phyloP scores from a whole-genome alignment of 2,113 vertebrate species.

The Gulo gulo region DNA sequence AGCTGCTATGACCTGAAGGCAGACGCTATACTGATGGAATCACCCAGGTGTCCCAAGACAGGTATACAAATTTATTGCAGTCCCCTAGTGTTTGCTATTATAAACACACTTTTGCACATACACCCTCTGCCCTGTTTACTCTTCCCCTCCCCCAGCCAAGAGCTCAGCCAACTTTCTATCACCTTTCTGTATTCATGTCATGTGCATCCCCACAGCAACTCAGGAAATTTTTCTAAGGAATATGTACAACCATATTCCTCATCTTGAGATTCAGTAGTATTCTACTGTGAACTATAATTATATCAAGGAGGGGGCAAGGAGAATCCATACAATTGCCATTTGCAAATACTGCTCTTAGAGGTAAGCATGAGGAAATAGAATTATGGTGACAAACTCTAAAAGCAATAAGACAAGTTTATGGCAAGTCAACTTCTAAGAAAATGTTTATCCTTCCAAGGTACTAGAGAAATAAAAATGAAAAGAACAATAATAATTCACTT shows the following conservation, averaged over 20 bases:
- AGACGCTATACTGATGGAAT: too few species aligned
- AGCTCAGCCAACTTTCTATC: not conserved
- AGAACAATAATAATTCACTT: not conserved
- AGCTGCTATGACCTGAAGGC: too few species aligned
- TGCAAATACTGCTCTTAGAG: not conserved
- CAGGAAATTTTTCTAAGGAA: not conserved
- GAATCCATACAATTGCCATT: not conserved
- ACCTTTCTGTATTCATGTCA: not conserved
- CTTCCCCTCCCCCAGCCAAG: not conserved
- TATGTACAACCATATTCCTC: not conserved
- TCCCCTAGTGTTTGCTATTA: not conserved
- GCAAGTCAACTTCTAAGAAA: not conserved
- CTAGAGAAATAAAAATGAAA: not conserved
- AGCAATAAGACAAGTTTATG: rapidly evolving
- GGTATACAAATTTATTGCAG: rapidly evolving
- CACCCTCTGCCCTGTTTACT: rapidly evolving
- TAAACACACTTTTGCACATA: rapidly evolving
- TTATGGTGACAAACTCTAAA: too few species aligned
- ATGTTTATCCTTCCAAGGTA: too few species aligned
- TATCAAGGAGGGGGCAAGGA: not conserved
- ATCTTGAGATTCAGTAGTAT: not conserved
- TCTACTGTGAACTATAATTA: not conserved
- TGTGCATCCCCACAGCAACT: too few species aligned
- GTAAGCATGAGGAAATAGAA: not conserved
- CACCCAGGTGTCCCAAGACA: not conserved